phyloP scores from a whole-genome alignment of 2,113 vertebrate genomes.

The Crotalus tigris region DNA sequence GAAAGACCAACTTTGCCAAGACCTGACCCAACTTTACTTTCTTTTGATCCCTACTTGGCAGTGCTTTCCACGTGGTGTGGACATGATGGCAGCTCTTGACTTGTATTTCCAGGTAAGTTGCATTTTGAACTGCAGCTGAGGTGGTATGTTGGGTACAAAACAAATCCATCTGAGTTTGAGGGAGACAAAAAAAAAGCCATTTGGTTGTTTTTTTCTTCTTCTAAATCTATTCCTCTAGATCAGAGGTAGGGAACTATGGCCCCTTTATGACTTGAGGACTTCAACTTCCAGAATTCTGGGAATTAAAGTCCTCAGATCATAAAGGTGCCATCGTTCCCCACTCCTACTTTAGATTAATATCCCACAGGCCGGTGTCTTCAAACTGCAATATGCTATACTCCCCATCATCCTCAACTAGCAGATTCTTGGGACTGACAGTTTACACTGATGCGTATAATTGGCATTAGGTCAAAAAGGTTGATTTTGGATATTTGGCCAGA shows the following conservation, averaged over 20 bases:
- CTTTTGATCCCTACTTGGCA: constrained; percentile 40
- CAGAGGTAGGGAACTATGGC: not conserved
- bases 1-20: not conserved
- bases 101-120: constrained; percentile 92
- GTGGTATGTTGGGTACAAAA: not conserved
- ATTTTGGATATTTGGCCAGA: not conserved
- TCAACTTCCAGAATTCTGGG: not conserved
- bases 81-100: constrained; percentile 94
- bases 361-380: not conserved
- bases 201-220: not conserved
- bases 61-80: constrained; percentile 96
- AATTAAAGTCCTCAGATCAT: not conserved
- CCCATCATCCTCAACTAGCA: not conserved
- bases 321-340: not conserved
- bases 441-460: not conserved
- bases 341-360: not conserved
- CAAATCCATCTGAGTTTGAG: not conserved
- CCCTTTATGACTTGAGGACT: not conserved
- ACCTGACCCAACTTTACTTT: not conserved
- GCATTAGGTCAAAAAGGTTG: not conserved
- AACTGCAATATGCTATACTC: not conserved
- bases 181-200: not conserved
- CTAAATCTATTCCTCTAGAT: not conserved
- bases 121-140: constrained; percentile 26
- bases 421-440: not conserved